Conservation (phyloP, 2,888 invertebrate genomes). For the Noctua janthina region DNA sequence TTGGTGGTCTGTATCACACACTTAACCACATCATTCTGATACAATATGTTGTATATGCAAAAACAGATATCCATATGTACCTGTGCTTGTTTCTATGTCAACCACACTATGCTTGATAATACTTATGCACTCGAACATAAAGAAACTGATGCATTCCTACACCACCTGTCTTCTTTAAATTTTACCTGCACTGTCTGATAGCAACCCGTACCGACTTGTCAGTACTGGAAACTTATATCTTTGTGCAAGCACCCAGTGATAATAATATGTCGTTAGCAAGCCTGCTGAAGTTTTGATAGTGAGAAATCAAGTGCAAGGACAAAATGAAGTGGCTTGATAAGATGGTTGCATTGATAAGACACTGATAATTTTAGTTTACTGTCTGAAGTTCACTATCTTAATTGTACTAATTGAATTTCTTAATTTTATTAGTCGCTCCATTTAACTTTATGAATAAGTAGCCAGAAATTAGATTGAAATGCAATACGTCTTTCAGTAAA, state of each 20-base stretch:
- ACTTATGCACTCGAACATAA: background rate
- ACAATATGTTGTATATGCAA: too few species aligned
- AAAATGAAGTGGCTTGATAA: conserved; percentile 10
- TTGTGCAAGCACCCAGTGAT: background rate
- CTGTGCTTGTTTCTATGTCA: background rate
- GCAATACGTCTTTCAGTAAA: background rate
- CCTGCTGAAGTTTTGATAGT: background rate
- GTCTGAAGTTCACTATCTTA: background rate
- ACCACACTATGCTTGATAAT: background rate
- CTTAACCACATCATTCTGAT: too few species aligned
- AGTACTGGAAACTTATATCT: background rate
- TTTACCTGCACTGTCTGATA: background rate
- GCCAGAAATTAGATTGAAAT: background rate
- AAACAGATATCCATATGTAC: too few species aligned
- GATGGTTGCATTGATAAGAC: conserved; percentile 3
- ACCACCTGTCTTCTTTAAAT: background rate
- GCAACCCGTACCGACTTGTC: background rate
- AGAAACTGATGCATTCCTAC: background rate
- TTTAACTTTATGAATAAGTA: background rate
- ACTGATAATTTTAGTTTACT: background rate
- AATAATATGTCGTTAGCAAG: background rate
- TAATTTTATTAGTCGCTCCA: background rate
- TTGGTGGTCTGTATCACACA: background rate
- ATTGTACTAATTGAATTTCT: conserved; percentile 1
- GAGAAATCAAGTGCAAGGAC: conserved; percentile 3